Evolutionary conservation across 2,797 vertebrate genomes (phyloP).

Genomic region (Steatocranus sp.): DNA sequence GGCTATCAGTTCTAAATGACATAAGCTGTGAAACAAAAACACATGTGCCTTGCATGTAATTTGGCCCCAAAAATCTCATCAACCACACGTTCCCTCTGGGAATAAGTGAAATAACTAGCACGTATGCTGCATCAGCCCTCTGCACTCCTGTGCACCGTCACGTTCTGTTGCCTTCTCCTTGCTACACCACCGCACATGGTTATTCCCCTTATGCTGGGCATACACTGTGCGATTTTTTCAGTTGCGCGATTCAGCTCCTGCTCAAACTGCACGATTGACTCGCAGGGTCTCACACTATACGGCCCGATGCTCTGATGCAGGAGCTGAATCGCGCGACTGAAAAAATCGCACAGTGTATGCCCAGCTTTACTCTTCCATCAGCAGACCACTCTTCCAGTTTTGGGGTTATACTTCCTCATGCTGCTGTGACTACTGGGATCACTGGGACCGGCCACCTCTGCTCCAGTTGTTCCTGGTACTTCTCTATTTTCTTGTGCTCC

Average conservation of each 20-base stretch:
- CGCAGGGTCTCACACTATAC: too few relatives aligned
- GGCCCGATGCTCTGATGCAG: too few relatives aligned
- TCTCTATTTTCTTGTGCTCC: background rate
- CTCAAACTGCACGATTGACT: too few relatives aligned
- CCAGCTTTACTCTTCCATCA: background rate
- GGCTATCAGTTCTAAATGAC: background rate
- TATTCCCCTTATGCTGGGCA: background rate
- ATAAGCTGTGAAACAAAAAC: background rate
- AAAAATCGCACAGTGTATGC: too few relatives aligned
- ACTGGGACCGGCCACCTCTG: background rate
- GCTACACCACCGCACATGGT: background rate
- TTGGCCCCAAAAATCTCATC: background rate
- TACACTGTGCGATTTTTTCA: too few relatives aligned
- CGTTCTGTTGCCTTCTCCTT: background rate
- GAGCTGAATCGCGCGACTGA: too few relatives aligned
- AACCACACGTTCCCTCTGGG: rapidly evolving
- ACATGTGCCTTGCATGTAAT: background rate
- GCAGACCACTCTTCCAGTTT: background rate
- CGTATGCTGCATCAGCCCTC: background rate
- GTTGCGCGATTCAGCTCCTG: too few relatives aligned
- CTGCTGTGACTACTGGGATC: background rate
- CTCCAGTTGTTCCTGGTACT: background rate
- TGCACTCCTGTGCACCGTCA: background rate
- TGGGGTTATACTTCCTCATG: background rate
- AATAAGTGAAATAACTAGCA: background rate